These are phyloP conservation scores for Passerculus sandwichensis DNA, from an alignment of 2,797 vertebrate species.

Conservation along the genomic window DNA sequence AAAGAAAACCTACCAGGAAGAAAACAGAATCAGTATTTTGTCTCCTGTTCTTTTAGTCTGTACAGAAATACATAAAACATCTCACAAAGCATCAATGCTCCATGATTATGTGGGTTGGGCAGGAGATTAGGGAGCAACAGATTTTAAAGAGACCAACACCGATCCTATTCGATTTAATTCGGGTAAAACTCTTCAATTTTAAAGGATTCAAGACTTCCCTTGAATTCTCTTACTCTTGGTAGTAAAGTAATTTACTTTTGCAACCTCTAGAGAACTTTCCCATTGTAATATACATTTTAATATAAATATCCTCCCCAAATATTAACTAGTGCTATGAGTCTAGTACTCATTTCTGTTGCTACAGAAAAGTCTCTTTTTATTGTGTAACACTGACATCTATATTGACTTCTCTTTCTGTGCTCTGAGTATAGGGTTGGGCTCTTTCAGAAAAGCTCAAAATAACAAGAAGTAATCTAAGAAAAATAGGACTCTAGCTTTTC, in stretches of 20 bases:
- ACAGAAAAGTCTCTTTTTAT: background rate
- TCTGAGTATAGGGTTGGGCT: background rate
- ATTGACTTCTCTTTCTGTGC: background rate
- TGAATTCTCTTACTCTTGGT: background rate
- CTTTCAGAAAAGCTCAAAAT: background rate
- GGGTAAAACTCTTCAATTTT: background rate
- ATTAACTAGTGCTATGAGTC: background rate
- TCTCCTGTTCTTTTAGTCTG: background rate
- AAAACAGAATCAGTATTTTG: background rate
- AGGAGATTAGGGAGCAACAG: background rate
- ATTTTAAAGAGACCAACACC: background rate
- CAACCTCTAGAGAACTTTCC: background rate
- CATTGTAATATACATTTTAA: background rate
- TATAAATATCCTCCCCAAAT: background rate
- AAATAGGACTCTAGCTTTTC: background rate
- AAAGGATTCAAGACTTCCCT: background rate
- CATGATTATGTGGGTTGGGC: background rate
- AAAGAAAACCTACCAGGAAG: background rate
- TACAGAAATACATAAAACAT: background rate
- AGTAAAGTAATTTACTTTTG: background rate
- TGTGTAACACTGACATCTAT: background rate
- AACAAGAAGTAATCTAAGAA: background rate
- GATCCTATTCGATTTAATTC: background rate
- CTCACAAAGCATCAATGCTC: background rate
- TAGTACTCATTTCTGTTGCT: background rate